Base-by-base conservation (phyloP, 2,797 vertebrate genomes). In the Sparus aurata region DNA sequence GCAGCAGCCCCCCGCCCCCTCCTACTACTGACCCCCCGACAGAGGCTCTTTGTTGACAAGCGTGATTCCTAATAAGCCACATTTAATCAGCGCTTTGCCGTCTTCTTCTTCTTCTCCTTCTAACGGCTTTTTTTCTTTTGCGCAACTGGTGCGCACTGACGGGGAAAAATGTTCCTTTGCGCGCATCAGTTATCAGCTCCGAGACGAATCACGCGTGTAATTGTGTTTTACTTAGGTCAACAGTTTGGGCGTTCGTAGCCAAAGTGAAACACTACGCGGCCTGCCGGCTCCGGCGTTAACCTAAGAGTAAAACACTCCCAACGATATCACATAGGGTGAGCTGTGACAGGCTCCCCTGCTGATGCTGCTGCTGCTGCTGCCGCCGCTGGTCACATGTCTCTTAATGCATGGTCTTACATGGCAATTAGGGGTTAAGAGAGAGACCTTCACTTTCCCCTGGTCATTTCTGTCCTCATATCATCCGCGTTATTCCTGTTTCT, bases 11-110 rank as follows among this genome's bases (percentile, higher is more conserved):
- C 15, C n/a, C 73, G 60, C 77, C 58, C 53, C 64, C 69, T 50
- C 47, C 57, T 54, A 23, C 75, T 17, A 27, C 66, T 43, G 4
- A 77, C 75, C 80, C 76, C 46, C 69, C 17, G 87, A 94, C 94
- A 95, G 94, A 93, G 87, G 70, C 75, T 87, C 91, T 91, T 91
- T 93, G 89, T 93, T 92, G 89, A 89, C 87, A 87, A 73, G 66
- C 78, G 75, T 86, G 76, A 85, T 91, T 87, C 90, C 76, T 86
- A 83, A 85, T 80, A 87, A 91, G 70, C 85, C 81, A 60, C 73
- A 82, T 76, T 74, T 62, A 77, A 83, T 82, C 66, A 30, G 54
- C 54, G 85, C 64, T 87, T 85, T 75, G 30, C 60, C 78, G 64
- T 49, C 47, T 30, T 66, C 38, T 86, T 34, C 47, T 30, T 66